These are phyloP conservation scores for Troglohyphantes excavatus DNA, from an alignment of 2,888 invertebrate species.

Conservation along the genomic window DNA sequence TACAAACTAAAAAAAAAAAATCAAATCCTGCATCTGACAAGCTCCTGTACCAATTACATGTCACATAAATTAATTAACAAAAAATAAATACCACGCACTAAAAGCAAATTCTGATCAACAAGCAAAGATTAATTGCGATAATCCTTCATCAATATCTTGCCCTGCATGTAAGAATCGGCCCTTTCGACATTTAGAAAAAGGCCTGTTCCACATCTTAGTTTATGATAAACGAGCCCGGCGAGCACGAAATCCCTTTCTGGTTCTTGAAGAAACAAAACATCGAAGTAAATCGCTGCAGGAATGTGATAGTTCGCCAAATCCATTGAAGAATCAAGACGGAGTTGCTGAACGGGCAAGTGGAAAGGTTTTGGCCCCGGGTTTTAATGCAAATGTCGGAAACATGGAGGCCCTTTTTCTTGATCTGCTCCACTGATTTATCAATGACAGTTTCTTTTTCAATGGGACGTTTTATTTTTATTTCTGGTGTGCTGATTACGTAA, in stretches of 20 bases:
- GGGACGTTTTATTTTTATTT: slow-evolving; percentile 5
- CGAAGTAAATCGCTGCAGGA: slow-evolving; percentile 12
- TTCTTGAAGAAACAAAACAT: slow-evolving; percentile 27
- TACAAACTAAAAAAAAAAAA: background rate
- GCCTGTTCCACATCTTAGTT: slow-evolving; percentile 19
- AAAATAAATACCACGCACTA: slow-evolving; percentile 1
- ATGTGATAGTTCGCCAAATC: slow-evolving; percentile 20
- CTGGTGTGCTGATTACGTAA: slow-evolving; percentile 39
- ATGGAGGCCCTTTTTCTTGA: slow-evolving; percentile 10
- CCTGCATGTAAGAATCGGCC: background rate
- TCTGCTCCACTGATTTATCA: slow-evolving; percentile 70
- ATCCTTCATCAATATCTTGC: slow-evolving; percentile 2
- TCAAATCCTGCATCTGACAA: slow-evolving; percentile 4
- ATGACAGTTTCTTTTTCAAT: slow-evolving; percentile 65
- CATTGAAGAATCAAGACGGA: background rate
- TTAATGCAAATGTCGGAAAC: slow-evolving; percentile 47
- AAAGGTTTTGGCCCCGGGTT: slow-evolving; percentile 24
- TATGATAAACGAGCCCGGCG: slow-evolving; percentile 19
- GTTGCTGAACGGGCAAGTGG: background rate
- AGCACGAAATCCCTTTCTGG: slow-evolving; percentile 25
- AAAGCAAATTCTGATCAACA: background rate
- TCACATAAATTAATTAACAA: background rate
- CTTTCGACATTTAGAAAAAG: background rate
- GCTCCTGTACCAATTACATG: background rate
- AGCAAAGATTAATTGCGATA: background rate